A percentile compares a stretch with the other conserved stretches of the same genome.
Evolutionary conservation across 2,113 vertebrate genomes (phyloP).

Genomic region (Boulengeromyrus knoepffleri): DNA sequence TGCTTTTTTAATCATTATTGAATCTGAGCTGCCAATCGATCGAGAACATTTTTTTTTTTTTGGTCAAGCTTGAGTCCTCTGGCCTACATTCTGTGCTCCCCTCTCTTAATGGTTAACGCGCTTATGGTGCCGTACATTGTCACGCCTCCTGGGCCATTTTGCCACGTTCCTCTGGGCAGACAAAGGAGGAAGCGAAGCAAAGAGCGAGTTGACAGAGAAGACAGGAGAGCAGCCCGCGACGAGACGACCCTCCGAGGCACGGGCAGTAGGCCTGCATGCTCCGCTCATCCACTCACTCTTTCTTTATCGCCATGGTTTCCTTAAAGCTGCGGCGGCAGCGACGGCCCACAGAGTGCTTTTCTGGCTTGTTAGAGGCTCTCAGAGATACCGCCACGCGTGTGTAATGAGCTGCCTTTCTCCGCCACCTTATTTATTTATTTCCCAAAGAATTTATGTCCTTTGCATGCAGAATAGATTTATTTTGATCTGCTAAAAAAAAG

Average conservation of each 20-base stretch:
- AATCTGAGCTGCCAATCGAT: background rate
- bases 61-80: background rate
- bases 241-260: background rate
- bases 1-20: background rate
- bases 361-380: background rate
- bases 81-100: background rate
- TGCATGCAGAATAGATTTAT: constrained; percentile 19
- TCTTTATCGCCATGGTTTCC: background rate
- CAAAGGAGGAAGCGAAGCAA: background rate
- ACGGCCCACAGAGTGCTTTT: background rate
- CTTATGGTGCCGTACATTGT: background rate
- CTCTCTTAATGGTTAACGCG: background rate
- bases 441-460: background rate
- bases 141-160: background rate
- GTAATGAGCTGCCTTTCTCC: constrained; percentile 15
- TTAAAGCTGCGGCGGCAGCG: background rate
- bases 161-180: background rate
- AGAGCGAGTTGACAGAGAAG: background rate
- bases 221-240: background rate
- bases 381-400: background rate
- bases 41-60: background rate
- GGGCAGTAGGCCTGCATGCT: background rate
- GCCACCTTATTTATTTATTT: constrained; percentile 8
- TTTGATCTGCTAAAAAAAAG: background rate
- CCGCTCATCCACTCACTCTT: background rate